Percentiles rank a stretch among this genome's conserved stretches.
Conservation (phyloP, 2,113 vertebrate species). For the Scopus umbretta region DNA sequence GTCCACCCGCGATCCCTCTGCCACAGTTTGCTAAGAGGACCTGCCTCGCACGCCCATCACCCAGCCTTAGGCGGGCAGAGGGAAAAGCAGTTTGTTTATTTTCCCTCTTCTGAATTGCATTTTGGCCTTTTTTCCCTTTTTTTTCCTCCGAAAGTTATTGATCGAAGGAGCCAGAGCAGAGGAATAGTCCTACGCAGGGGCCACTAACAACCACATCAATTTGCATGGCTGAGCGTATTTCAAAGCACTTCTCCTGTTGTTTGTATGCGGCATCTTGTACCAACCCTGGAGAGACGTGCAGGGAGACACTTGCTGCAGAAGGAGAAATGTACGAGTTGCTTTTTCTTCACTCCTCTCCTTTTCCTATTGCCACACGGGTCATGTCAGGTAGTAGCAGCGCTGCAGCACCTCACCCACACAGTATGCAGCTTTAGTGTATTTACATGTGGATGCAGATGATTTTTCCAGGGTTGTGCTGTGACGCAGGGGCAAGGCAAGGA, state of each 20-base stretch:
- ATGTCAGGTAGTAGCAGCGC: background rate
- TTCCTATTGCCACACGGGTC: background rate
- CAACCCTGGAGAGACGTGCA: background rate
- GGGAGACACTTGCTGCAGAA: background rate
- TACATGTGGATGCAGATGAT: background rate
- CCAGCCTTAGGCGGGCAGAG: background rate
- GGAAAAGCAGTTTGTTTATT: background rate
- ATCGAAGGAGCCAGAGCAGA: background rate
- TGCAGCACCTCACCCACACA: background rate
- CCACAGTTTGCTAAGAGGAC: background rate
- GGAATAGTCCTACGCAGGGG: background rate
- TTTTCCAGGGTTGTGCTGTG: background rate
- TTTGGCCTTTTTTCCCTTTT: background rate
- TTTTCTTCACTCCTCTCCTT: background rate
- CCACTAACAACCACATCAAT: background rate
- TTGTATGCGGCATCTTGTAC: background rate
- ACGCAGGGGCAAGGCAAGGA: background rate
- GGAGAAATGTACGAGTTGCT: background rate
- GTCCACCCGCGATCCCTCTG: rapidly evolving
- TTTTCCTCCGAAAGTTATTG: background rate
- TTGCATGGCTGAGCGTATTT: background rate
- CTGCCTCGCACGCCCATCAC: rapidly evolving
- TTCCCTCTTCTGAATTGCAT: background rate
- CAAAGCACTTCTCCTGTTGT: background rate
- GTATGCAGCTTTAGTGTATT: background rate